phyloP scores from a whole-genome alignment of 2,797 vertebrate genomes.

The Cuniculus paca region DNA sequence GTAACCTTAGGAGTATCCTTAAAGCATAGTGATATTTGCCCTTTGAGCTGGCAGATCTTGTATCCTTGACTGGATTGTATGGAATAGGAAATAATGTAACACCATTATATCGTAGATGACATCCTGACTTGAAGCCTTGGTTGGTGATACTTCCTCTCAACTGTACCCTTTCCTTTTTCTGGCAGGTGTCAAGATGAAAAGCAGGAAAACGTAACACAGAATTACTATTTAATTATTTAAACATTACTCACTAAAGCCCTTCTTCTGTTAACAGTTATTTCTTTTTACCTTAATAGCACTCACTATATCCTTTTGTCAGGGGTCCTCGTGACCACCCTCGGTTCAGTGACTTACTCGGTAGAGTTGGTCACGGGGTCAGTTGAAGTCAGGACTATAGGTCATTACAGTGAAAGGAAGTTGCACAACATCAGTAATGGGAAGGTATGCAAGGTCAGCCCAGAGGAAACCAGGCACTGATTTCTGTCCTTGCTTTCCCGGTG shows the following conservation, averaged over 20 bases:
- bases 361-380: not conserved
- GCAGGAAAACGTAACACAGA: not conserved
- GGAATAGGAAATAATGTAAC: not conserved
- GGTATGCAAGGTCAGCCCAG: not conserved
- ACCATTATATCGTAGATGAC: not conserved
- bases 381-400: not conserved
- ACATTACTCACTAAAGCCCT: constrained; percentile 14
- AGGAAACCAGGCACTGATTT: not conserved
- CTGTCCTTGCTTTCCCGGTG: not conserved
- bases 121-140: not conserved
- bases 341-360: not conserved
- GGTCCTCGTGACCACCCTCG: not conserved
- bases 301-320: constrained; percentile 16
- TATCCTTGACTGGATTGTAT: not conserved
- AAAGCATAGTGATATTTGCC: not conserved
- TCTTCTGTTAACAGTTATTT: not conserved
- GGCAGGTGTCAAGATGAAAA: not conserved
- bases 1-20: not conserved
- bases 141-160: constrained; percentile 12
- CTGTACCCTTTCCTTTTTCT: not conserved
- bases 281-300: constrained; percentile 5
- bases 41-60: not conserved
- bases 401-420: not conserved
- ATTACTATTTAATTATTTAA: constrained; percentile 36
- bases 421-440: not conserved